Base-by-base conservation (phyloP, 1,140 invertebrate species). In the Vanessa atalanta region DNA sequence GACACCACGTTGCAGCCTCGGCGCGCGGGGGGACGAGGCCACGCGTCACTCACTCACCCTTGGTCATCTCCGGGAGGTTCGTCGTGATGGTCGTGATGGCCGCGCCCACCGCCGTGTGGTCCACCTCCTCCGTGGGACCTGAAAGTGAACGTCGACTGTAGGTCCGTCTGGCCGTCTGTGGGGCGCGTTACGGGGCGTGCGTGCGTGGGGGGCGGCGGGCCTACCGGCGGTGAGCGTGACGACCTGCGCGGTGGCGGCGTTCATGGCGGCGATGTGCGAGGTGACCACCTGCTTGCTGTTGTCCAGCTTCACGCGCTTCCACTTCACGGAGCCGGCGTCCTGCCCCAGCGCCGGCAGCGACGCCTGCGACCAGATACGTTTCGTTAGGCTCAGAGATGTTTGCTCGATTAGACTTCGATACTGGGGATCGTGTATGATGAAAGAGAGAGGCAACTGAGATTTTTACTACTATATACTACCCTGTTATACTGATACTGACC, bases 201-300 rank as follows among this genome's bases (percentile, higher is more conserved):
- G 26, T 31, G 26, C 2, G 2, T 2, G 5, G 2, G 26, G 26
- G 3, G 26, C 3, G 26, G 26, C 26, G 26, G 51, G 1, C 20
- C 51, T 87, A 94, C 95, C 96, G 0, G 97, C 97, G 1, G 98
- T 99, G 50, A 99, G 93, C 0, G 98, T 99, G n/a, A 99, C 98
- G 9, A 99, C 94, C 91, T 99, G 98, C 14, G 99, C 99, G 0
- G 99, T 99, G 51, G 99, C 99, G 1, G 98, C 99, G 94, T 98
- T 99, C 98, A 99, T 99, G 47, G 98, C 98, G 13, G 98, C 99
- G 80, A 99, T 96, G 91, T 99, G 98, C 48, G 97, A 98, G 48
- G 97, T 97, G 20, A 99, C 97, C 82, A 97, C 98, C 92, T 99
- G 98, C 86, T 98, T 98, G 86, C 98, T 98, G 14, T 98, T 97